Base-by-base conservation (phyloP, 2,888 invertebrate species). In the Drosophila neoperkinsi region DNA sequence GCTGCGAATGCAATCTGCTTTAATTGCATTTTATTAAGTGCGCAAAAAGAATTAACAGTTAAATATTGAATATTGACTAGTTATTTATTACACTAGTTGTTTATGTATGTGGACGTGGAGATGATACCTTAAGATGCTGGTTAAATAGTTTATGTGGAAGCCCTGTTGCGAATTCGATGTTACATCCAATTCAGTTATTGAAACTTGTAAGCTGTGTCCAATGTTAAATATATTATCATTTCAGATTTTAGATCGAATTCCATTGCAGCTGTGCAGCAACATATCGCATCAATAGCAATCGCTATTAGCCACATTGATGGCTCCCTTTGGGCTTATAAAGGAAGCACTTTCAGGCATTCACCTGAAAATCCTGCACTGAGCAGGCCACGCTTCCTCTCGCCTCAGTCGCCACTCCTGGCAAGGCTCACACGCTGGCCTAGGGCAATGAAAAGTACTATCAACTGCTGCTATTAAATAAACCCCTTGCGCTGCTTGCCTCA, bases 381-480 rank as follows among this genome's bases (percentile, higher is more conserved):
- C 63, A 30, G 46, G 49, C 51, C 51, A 50, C 65, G 61, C 59
- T 57, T 57, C 64, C 61, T 51, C 43, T 7, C 18, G 36, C 7
- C 52, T 3, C 10, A 1, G 18, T 9, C 9, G 0, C 51, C 59
- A 51, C 58, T 51, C 31, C 38, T 60, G 58, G 31, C 63, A 18
- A 1, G 21, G 25, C 52, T 30, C 57, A 25, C 41, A 10, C 28
- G 52, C 58, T 61, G 50, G 74, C 77, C 77, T 66, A 41, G 62
- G 71, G 79, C 73, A 69, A 69, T 62, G 72, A 74, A 71, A 67
- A 77, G 57, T 71, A 65, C 74, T 56, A 71, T 53, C 50, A 71
- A 56, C 71, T 71, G 55, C 69, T 70, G 53, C 70, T 66, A 70
- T 79, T 79, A 79, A 68, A 70, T 66, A 72, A 70, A 65, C 60